Percentiles rank a stretch among this genome's conserved stretches.
These are phyloP conservation scores for Pegea sp. DNA, from an alignment of 23 tunicate genomes.

Conservation along the genomic window DNA sequence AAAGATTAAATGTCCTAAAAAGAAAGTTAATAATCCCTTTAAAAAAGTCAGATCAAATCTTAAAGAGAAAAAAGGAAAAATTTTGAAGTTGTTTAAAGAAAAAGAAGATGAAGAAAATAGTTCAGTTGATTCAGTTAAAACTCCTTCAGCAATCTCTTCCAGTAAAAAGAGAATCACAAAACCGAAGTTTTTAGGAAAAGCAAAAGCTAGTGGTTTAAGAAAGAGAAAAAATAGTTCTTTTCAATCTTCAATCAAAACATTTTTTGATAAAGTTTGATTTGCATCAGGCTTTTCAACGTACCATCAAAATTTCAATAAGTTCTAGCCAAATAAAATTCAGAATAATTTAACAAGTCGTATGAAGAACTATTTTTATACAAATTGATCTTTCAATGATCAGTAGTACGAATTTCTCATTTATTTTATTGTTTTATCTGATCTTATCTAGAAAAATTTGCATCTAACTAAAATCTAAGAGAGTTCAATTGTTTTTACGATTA, in stretches of 20 bases:
- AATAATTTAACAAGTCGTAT: too few relatives aligned
- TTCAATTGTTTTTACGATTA: too few relatives aligned
- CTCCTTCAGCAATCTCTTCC: too few relatives aligned
- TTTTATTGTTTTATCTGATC: too few relatives aligned
- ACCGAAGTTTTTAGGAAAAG: constrained; percentile 32
- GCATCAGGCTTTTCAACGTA: too few relatives aligned
- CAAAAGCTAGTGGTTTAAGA: constrained; percentile 40
- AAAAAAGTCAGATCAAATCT: neutral
- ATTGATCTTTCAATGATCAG: too few relatives aligned
- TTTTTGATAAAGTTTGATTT: neutral
- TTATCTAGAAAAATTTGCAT: too few relatives aligned
- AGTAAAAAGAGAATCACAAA: neutral
- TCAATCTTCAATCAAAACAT: neutral
- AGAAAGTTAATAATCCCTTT: neutral
- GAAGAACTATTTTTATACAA: too few relatives aligned
- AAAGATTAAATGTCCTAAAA: neutral
- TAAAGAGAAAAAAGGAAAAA: neutral
- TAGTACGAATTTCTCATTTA: too few relatives aligned
- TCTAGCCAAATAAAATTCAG: too few relatives aligned
- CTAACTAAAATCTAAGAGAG: too few relatives aligned
- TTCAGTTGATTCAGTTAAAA: neutral
- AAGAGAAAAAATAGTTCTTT: constrained; percentile 3
- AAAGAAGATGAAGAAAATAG: constrained; percentile 5
- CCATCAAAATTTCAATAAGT: too few relatives aligned
- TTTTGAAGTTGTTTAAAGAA: neutral